Conservation (phyloP, 37 sponge, comb jelly and placozoan genomes). For the Agelas oroides region DNA sequence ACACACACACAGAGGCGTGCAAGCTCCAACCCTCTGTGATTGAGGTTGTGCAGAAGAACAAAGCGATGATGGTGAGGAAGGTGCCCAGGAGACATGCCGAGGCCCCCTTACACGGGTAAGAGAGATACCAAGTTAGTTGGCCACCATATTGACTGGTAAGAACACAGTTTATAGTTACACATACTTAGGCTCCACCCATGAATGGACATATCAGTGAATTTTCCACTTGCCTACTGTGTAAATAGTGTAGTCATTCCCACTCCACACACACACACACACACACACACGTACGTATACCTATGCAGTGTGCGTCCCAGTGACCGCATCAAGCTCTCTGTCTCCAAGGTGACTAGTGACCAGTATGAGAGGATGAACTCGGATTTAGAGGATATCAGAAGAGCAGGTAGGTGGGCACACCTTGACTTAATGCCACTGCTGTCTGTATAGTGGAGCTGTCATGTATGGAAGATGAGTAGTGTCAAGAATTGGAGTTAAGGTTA, state of each 20-base stretch:
- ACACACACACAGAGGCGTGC: constrained; percentile 81
- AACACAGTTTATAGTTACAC: too few species aligned
- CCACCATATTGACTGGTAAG: too few species aligned
- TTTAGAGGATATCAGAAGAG: constrained; percentile 47
- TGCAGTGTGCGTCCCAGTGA: constrained; percentile 48
- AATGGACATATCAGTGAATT: neutral
- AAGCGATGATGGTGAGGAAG: constrained; percentile 66
- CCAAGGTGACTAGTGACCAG: constrained; percentile 60
- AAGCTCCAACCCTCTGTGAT: constrained; percentile 74
- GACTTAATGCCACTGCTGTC: too few species aligned
- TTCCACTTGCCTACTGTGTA: too few species aligned
- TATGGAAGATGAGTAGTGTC: too few species aligned
- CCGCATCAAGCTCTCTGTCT: constrained; percentile 76
- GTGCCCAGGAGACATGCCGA: neutral
- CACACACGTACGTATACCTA: neutral
- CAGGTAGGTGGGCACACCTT: constrained; percentile 37
- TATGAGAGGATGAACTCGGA: constrained; percentile 70
- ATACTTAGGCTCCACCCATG: too few species aligned
- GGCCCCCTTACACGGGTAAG: constrained; percentile 40
- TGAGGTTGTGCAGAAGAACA: constrained; percentile 64
- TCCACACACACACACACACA: too few species aligned
- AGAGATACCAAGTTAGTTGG: too few species aligned
- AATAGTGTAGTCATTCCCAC: neutral
- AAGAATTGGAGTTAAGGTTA: neutral
- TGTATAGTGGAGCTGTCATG: too few species aligned